Base-by-base conservation (phyloP, 2,888 invertebrate species). In the Acanthopleura granulata region DNA sequence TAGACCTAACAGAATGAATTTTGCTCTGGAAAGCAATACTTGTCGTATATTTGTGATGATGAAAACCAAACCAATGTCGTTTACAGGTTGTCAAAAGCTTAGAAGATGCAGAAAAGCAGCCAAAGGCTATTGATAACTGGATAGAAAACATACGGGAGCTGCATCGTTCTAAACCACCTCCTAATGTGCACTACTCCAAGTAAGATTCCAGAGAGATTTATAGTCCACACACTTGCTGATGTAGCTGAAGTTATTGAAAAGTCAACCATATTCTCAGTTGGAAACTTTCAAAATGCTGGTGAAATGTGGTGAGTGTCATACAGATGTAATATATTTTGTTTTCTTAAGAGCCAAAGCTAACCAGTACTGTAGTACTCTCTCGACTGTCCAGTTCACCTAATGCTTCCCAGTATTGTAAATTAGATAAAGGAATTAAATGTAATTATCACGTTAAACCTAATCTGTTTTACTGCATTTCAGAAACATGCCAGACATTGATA, bases 81-180 rank as follows among this genome's bases (percentile, higher is more conserved):
- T 79, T 76, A 12, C 79, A 90, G 84, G 89, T 90, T 72, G 94
- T 96, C 11, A 95, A 95, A 90, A 94, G 94, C 88, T 92, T 97
- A 72, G 94, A 94, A 50, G 93, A 95, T 82, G 95, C 96, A 0
- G 97, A 97, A 82, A 89, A 89, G 90, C 88, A 96, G 81, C 92
- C 94, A 0, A 97, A 97, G 90, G 94, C 96, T 40, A 96, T 99
- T 77, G 98, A 99, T 81, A 95, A 96, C 82, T 99, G 99, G 99
- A 97, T 99, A 81, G 94, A 95, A 76, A 98, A 97, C 88, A 97
- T 99, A 81, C 94, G 95, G 84, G 96, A 98, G 84, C 91, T 99
- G 81, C 98, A 99, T 86, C 93, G 96, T 81, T 94, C 95, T 57
- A 97, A 97, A 89, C 95, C 97, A 0, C 94, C 96, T 49, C 95